Evolutionary conservation across 2,113 vertebrate species (phyloP).

Genomic region (Puntigrus tetrazona): DNA sequence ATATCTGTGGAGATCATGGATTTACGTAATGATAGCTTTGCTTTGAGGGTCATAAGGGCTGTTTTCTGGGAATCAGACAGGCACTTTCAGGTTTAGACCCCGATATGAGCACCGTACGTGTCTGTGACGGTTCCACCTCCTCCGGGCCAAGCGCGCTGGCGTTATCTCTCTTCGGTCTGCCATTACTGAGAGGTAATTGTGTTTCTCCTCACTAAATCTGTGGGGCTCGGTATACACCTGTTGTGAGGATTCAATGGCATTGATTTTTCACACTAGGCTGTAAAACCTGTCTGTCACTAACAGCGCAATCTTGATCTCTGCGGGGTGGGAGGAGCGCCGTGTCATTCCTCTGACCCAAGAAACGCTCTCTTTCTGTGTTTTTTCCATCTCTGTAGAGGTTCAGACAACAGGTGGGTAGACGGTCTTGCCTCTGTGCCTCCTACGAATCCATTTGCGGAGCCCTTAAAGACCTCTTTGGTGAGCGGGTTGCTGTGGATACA

Average conservation of each 20-base stretch:
- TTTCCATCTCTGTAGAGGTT: constrained; percentile 5
- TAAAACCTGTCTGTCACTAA: constrained; percentile 55
- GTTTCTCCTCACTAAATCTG: constrained; percentile 44
- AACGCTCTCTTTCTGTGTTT: constrained; percentile 12
- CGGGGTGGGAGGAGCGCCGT: constrained; percentile 41
- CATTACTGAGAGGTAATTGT: constrained; percentile 47
- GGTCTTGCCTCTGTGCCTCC: constrained; percentile 17
- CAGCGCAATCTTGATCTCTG: constrained; percentile 51
- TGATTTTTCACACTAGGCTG: constrained; percentile 61
- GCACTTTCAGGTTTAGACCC: constrained; percentile 1
- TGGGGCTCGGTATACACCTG: constrained; percentile 54
- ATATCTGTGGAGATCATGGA: constrained; percentile 6
- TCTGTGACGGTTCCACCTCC: neutral
- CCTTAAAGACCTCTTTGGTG: constrained; percentile 18
- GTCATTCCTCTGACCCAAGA: constrained; percentile 45
- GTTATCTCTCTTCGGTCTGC: constrained; percentile 29
- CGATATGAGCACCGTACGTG: neutral
- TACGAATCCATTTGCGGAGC: constrained; percentile 42
- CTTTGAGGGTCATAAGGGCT: neutral
- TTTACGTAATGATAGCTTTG: constrained; percentile 6
- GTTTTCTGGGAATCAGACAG: constrained; percentile 1
- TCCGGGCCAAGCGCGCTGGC: neutral
- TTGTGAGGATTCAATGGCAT: constrained; percentile 56
- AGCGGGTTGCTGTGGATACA: constrained; percentile 8
- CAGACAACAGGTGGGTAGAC: constrained; percentile 40